These are phyloP conservation scores for Macrotis lagotis DNA, from an alignment of 2,113 vertebrate genomes.

Conservation along the genomic window DNA sequence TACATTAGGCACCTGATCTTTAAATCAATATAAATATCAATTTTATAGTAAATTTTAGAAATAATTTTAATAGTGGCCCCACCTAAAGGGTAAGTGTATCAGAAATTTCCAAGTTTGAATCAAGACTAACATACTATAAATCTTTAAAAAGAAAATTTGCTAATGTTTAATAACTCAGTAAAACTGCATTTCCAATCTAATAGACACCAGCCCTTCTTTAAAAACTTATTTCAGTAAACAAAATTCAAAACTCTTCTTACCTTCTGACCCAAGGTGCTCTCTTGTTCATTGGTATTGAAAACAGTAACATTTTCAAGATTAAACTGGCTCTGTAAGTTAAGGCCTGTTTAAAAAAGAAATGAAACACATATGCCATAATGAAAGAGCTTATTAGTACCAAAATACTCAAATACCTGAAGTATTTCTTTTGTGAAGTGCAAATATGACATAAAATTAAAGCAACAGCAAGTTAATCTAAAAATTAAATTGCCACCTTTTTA, in stretches of 20 bases:
- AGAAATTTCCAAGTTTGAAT: background rate
- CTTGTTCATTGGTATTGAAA: slow-evolving; percentile 98
- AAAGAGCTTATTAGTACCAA: slow-evolving; percentile 34
- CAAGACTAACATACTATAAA: background rate
- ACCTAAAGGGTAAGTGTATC: slow-evolving; percentile 2
- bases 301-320: slow-evolving; percentile 98
- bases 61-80: background rate
- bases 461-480: slow-evolving; percentile 53
- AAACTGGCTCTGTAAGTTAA: slow-evolving; percentile 99
- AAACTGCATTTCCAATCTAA: background rate
- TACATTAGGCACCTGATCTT: background rate
- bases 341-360: slow-evolving; percentile 84
- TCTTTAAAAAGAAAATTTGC: background rate
- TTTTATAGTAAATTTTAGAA: background rate
- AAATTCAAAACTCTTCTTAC: slow-evolving; percentile 78
- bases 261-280: slow-evolving; percentile 97
- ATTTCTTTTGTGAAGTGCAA: slow-evolving; percentile 11
- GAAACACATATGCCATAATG: background rate
- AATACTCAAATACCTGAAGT: slow-evolving; percentile 14
- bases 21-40: background rate
- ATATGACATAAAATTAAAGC: slow-evolving; percentile 38
- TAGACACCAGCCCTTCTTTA: background rate
- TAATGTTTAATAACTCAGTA: background rate
- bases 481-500: background rate
- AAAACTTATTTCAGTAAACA: background rate